Evolutionary conservation across 30 jellyfish, hydroid and myxozoan genomes (phyloP), one percentile per base, ranked within the genome.

Genomic region (Clytia hemisphaerica): DNA sequence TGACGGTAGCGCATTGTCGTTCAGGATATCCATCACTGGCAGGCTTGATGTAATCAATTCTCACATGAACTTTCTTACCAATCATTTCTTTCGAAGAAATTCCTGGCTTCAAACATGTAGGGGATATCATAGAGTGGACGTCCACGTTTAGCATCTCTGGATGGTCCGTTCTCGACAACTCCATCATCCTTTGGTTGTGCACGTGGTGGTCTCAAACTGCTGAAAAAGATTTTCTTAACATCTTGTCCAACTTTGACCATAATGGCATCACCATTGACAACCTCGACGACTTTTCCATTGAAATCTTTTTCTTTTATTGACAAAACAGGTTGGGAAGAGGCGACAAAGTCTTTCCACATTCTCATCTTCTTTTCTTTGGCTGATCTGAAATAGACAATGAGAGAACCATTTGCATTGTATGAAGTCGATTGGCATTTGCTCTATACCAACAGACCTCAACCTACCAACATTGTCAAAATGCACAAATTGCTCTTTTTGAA

Each of bases 191-290:
- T 73, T 34, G 85, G 85, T 37, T 57, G 80, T 7, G 85, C 85
- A 31, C 85, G 74, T 37, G 95, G 95, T 58, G 95, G 95, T n/a
- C 95, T 82, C 63, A 85, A 68, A 71, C 95, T 85, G n/a, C 93
- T 69, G 24, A 85, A 85, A 80, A 85, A 85, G 10, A 85, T 58
- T 73, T 85, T 85, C 58, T 58, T 72, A 24, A 29, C 14, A n/a
- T 85, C 93, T 45, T 72, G 72, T 21, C 73, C 61, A 38, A 61
- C 4, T 61, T 58, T 54, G 34, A 85, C 95, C 22, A 85, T 84
- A 73, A 85, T 53, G 35, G 95, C 95, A 65, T 85, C 95, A 15
- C 83, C 93, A 71, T 85, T 85, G n/a, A 85, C 89, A 58, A 77
- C 71, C 64, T 85, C 95, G 1, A 65, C 81, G 26, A 85, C 95